Conservation (phyloP, 2,113 vertebrate genomes). For the Oreocharis arfaki region DNA sequence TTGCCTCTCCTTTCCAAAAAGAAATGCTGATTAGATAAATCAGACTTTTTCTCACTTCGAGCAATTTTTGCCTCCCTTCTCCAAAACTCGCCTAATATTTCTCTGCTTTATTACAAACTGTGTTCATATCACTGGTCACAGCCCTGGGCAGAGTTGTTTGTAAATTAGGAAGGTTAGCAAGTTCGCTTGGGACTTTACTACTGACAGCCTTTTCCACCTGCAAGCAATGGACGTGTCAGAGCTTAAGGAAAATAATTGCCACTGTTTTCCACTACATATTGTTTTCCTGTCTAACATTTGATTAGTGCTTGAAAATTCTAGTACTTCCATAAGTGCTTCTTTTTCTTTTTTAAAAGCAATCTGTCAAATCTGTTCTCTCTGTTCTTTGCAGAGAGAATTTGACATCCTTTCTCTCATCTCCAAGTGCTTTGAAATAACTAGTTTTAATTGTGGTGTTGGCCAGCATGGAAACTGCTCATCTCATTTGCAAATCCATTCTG, state of each 20-base stretch:
- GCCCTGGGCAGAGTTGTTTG: neutral
- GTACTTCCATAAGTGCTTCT: neutral
- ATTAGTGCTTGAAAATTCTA: constrained; percentile 13
- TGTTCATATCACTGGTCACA: neutral
- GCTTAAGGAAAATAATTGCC: neutral
- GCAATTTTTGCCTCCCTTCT: neutral
- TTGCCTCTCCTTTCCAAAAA: neutral
- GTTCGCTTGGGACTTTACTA: neutral
- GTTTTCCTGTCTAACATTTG: neutral
- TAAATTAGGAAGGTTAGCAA: neutral
- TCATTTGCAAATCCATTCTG: constrained; percentile 10
- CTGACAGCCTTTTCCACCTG: neutral
- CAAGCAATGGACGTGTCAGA: neutral
- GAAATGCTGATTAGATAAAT: neutral
- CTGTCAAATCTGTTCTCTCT: constrained; percentile 45
- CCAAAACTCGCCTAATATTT: neutral
- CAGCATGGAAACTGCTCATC: neutral
- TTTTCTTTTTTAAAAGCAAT: neutral
- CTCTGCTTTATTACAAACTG: neutral
- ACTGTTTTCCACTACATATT: neutral
- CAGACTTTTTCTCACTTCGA: neutral
- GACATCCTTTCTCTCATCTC: constrained; percentile 23
- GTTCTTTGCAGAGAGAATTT: constrained; percentile 14
- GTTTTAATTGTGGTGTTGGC: neutral
- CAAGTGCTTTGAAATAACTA: constrained; percentile 14